Conservation (phyloP, 1,140 invertebrate genomes). For the Lepidurus couesii region DNA sequence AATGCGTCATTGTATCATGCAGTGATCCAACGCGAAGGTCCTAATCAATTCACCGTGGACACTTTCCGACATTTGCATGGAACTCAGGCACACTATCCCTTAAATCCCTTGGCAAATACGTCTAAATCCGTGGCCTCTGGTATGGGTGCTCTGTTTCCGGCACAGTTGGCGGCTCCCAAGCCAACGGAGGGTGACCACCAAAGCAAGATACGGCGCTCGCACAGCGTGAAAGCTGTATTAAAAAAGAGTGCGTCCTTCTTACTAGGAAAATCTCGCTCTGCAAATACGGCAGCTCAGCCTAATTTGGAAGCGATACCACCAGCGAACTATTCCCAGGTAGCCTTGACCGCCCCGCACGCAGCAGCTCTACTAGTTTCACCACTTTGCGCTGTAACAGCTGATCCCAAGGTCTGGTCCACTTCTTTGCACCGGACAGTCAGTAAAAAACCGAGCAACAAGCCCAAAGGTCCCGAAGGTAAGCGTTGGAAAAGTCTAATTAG, state of each 20-base stretch:
- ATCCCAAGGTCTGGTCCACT: constrained; percentile 5
- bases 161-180: constrained; percentile 8
- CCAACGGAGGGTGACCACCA: background rate
- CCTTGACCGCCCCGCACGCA: background rate
- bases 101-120: background rate
- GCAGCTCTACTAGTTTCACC: background rate
- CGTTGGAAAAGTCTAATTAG: background rate
- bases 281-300: background rate
- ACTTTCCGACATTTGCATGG: constrained; percentile 9
- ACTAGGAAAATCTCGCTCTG: background rate
- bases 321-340: background rate
- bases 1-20: constrained; percentile 10
- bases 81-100: background rate
- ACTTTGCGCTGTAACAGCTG: background rate
- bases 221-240: background rate
- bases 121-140: background rate
- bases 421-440: background rate
- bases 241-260: constrained; percentile 15
- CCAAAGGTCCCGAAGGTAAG: background rate
- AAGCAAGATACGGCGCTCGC: background rate
- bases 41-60: constrained; percentile 9
- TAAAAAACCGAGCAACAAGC: background rate
- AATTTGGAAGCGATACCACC: background rate
- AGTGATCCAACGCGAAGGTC: constrained; percentile 13
- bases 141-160: background rate